A percentile compares a stretch with the other conserved stretches of the same genome.
phyloP scores from a whole-genome alignment of 1,140 invertebrate genomes.

The Eriocheir sinensis region DNA sequence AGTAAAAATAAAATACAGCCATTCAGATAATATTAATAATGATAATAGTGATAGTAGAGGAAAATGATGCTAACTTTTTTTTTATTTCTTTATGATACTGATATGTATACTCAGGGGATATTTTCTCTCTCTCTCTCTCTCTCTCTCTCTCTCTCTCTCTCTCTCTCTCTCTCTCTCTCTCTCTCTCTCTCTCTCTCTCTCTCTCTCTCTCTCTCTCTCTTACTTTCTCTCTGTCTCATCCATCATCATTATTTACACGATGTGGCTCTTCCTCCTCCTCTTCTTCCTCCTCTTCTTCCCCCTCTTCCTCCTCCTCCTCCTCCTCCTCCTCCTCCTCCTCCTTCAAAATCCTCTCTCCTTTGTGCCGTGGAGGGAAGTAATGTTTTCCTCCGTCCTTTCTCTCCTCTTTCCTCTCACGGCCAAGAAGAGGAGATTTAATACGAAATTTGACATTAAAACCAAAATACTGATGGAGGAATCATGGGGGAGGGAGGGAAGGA shows the following conservation, averaged over 20 bases:
- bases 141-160: conserved; percentile 22
- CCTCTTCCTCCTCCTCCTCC: conserved; percentile 18
- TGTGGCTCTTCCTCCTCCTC: background rate
- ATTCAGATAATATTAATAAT: too few relatives aligned
- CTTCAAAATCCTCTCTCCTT: background rate
- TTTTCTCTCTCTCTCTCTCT: conserved; percentile 20
- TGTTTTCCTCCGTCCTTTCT: background rate
- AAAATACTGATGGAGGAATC: background rate
- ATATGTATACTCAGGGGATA: background rate
- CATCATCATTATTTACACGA: background rate
- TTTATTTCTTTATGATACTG: too few relatives aligned
- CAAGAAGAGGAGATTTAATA: background rate
- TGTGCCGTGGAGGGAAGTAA: background rate
- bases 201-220: background rate
- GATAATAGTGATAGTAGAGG: too few relatives aligned
- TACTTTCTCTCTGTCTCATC: background rate
- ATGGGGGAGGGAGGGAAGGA: background rate
- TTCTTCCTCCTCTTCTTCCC: background rate
- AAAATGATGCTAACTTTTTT: too few relatives aligned
- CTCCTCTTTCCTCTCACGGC: background rate
- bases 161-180: conserved; percentile 5
- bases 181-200: background rate
- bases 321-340: conserved; percentile 19
- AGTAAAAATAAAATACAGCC: too few relatives aligned
- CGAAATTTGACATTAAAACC: background rate